Evolutionary conservation across 2,888 invertebrate genomes (phyloP).

Genomic region (Pemphredon lugubris): DNA sequence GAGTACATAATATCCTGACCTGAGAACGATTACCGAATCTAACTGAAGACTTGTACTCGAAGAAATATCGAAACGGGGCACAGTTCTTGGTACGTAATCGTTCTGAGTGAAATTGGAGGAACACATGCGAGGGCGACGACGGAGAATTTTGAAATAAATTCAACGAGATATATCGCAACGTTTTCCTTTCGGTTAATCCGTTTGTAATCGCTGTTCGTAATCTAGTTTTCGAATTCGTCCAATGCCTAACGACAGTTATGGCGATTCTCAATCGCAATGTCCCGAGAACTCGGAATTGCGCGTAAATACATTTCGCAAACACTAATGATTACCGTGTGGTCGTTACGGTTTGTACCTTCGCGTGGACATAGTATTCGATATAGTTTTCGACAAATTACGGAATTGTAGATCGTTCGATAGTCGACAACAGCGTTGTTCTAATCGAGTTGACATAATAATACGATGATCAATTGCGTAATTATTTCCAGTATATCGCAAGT

Average conservation of each 20-base stretch:
- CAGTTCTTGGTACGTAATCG: neutral
- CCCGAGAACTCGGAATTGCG: neutral
- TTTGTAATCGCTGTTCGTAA: neutral
- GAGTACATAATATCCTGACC: too few relatives aligned
- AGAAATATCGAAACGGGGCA: neutral
- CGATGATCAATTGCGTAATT: conserved; percentile 7
- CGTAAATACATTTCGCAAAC: neutral
- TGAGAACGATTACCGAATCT: too few relatives aligned
- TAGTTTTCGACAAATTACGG: conserved; percentile 6
- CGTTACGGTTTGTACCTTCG: conserved; percentile 17
- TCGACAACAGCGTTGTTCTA: conserved; percentile 8
- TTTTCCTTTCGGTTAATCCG: neutral
- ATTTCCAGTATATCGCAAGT: neutral
- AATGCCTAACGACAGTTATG: neutral
- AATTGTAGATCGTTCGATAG: neutral
- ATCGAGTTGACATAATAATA: neutral
- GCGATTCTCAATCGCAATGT: neutral
- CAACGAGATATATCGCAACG: neutral
- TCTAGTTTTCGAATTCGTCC: conserved; percentile 1
- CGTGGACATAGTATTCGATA: too few relatives aligned
- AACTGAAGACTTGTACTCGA: too few relatives aligned
- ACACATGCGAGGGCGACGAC: neutral
- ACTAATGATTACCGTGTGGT: conserved; percentile 25
- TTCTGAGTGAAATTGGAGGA: neutral
- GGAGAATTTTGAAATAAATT: neutral